These are phyloP conservation scores for Miniopterus natalensis DNA, from an alignment of 2,113 vertebrate genomes.

Conservation along the genomic window DNA sequence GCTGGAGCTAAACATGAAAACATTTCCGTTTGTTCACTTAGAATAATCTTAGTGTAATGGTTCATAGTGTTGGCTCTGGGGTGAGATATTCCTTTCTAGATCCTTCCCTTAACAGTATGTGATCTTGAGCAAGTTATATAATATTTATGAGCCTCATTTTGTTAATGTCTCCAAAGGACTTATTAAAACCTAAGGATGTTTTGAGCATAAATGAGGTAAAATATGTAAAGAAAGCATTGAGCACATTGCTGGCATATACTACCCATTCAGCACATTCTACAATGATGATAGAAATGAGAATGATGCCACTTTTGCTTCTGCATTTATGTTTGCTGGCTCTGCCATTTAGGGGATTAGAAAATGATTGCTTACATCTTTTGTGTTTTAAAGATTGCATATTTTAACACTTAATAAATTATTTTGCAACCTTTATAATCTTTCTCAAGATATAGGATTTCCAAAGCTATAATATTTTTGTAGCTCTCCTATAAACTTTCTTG, in stretches of 20 bases:
- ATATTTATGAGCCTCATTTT: neutral
- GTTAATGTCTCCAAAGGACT: neutral
- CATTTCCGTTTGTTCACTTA: neutral
- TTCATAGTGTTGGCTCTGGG: neutral
- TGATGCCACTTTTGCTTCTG: too few relatives aligned
- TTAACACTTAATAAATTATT: neutral
- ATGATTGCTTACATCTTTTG: neutral
- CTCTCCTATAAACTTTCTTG: neutral
- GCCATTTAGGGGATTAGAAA: neutral
- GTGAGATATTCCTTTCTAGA: neutral
- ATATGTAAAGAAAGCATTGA: neutral
- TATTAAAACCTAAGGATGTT: neutral
- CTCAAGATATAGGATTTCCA: neutral
- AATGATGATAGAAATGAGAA: neutral
- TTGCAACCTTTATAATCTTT: slow-evolving; percentile 39
- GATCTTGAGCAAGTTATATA: neutral
- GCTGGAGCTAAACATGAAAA: neutral
- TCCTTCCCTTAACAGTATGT: neutral
- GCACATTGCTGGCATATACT: neutral
- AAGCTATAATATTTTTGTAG: neutral
- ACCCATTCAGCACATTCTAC: neutral
- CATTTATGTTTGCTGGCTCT: neutral
- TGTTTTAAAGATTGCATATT: neutral
- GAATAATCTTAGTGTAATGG: neutral
- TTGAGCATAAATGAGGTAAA: neutral